Base-by-base conservation (phyloP, 2,113 vertebrate genomes). In the Poeciliopsis occidentalis region DNA sequence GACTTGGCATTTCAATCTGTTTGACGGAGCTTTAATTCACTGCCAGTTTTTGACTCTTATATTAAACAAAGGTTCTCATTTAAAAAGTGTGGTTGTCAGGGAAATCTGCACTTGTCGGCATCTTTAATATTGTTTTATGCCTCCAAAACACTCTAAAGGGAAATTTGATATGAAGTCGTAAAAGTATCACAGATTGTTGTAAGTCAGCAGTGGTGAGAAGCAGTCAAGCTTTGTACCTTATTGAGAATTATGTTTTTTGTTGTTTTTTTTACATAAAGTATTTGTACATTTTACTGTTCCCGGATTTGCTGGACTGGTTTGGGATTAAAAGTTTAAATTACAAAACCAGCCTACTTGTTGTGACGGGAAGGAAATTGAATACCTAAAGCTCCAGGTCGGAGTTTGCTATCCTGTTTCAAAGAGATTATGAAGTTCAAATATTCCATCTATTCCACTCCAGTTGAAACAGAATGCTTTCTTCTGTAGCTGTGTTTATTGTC, bases 1-100 rank as follows among this genome's bases (percentile, higher is more conserved):
- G 39, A 73, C 31, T 63, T 41, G 8, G 32, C 27, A 41, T 73
- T 60, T 66, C 31, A 75, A 65, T 69, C 17, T 5, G 2, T 54
- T 34, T 63, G 41, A 60, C 24, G 15, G 19, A 27, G 15, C 12
- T 27, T 64, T 70, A 70, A 70, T 65, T 11, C 1, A 51, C 61
- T 61, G 34, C 47, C 67, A 67, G 44, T 60, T 67, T 57, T 22
- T 32, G 24, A 15, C 61, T 34, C 37, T 6, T 60, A 41, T 24
- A 19, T 44, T 17, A 2, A 39, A 57, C 39, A 41, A 41, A 41
- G 12, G 60, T 54, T 12, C 13, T 47, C 22, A 19, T 7, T 69
- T 13, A 39, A 17, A 67, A 51, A 19, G 17, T 17, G 44, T 17
- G 19, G 17, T 47, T 47, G 44, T 47, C 44, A 47, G 17, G 15